These are phyloP conservation scores for Dilophus febrilis DNA, from an alignment of 2,888 invertebrate species.

Conservation along the genomic window DNA sequence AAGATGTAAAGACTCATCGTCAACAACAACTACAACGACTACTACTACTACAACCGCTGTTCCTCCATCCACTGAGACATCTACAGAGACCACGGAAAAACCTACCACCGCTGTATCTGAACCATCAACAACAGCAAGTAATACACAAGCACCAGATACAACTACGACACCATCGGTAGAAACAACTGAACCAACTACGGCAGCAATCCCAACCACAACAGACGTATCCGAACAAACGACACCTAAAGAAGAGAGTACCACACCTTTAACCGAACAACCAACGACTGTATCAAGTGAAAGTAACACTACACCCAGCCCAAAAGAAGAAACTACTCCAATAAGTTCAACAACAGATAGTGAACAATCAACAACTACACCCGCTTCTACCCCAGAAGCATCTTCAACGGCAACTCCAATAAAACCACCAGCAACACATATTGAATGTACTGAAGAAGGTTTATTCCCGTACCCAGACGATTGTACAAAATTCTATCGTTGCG, in stretches of 20 bases:
- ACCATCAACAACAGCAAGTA: not conserved
- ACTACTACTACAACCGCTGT: slow-evolving; percentile 5
- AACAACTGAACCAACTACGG: slow-evolving; percentile 2
- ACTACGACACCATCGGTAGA: not conserved
- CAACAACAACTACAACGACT: not conserved
- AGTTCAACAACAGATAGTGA: slow-evolving; percentile 16
- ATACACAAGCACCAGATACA: not conserved
- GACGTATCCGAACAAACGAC: slow-evolving; percentile 1
- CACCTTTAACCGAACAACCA: slow-evolving; percentile 3
- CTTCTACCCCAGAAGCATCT: slow-evolving; percentile 9
- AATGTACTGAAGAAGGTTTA: slow-evolving; percentile 41
- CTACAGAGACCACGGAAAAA: slow-evolving; percentile 1
- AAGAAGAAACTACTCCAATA: slow-evolving; percentile 13
- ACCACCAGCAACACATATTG: not conserved
- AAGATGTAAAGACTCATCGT: slow-evolving; percentile 5
- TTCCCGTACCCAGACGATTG: slow-evolving; percentile 42
- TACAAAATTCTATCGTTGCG: slow-evolving; percentile 48
- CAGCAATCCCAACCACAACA: slow-evolving; percentile 2
- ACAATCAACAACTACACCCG: slow-evolving; percentile 4
- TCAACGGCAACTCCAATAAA: slow-evolving; percentile 7
- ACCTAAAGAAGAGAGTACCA: slow-evolving; percentile 7
- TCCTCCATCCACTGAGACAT: slow-evolving; percentile 8
- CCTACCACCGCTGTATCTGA: not conserved
- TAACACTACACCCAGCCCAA: slow-evolving; percentile 11
- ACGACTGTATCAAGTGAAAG: slow-evolving; percentile 3